Base-by-base conservation (phyloP, 1,140 invertebrate species). In the Aporrectodea caliginosa region DNA sequence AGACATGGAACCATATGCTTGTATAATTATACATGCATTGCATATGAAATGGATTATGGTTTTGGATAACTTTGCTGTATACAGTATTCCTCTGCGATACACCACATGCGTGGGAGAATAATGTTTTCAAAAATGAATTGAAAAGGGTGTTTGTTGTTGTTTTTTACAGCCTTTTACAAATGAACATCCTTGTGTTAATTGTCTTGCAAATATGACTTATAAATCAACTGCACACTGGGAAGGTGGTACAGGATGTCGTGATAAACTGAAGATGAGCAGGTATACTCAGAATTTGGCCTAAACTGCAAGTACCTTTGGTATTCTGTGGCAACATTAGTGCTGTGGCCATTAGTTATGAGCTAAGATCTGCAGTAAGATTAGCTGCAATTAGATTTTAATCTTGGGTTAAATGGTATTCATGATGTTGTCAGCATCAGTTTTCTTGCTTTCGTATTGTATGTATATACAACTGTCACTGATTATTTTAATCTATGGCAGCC, bases 241-340 rank as follows among this genome's bases (percentile, higher is more conserved):
- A 82, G 88, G 88, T 70, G 88, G 88, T 0, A 83, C 83, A 78
- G 88, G 88, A 0, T 89, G 88, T 80, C 81, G 88, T 14, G 85
- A 89, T 83, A 87, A 86, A 81, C 83, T 88, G 6, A 78, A 82
- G n/a, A 89, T 89, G 88, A 84, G 83, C 82, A 85, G 79, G 86
- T 86, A 79, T 78, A 82, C 81, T 77, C 73, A 16, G 27, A 58
- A 83, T 27, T 72, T 32, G 70, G 58, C 27, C 58, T n/a, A n/a
- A n/a, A n/a, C n/a, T n/a, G n/a, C n/a, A n/a, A n/a, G n/a, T n/a
- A n/a, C n/a, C n/a, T n/a, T n/a, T n/a, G n/a, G n/a, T n/a, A n/a
- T n/a, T n/a, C n/a, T n/a, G n/a, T n/a, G n/a, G n/a, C n/a, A n/a
- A n/a, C n/a, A n/a, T n/a, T n/a, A n/a, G n/a, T n/a, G n/a, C n/a